Evolutionary conservation across 2,113 vertebrate species (phyloP).

Genomic region (Stercorarius parasiticus): DNA sequence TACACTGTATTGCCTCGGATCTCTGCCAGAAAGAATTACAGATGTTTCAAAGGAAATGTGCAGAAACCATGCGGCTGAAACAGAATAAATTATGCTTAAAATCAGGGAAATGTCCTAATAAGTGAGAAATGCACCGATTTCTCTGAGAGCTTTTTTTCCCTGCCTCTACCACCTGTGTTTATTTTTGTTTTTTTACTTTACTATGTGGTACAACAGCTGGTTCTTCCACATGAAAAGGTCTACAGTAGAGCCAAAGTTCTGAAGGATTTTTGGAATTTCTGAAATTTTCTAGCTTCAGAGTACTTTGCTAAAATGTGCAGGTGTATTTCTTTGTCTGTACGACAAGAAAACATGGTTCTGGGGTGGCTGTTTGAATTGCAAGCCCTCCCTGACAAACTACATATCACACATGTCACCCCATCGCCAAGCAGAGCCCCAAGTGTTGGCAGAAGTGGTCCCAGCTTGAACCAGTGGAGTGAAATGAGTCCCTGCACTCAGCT

Average conservation of each 20-base stretch:
- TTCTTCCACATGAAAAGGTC: neutral
- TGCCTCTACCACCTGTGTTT: constrained; percentile 34
- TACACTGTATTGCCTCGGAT: neutral
- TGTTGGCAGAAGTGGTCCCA: neutral
- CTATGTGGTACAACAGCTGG: neutral
- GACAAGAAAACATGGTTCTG: neutral
- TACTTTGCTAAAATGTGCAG: neutral
- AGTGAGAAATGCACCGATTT: constrained; percentile 42
- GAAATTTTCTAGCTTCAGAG: neutral
- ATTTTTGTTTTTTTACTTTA: neutral
- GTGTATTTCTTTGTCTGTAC: neutral
- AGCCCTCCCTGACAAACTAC: neutral
- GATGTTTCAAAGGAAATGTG: constrained; percentile 32
- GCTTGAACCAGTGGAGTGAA: neutral
- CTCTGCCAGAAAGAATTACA: constrained; percentile 22
- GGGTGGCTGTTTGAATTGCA: neutral
- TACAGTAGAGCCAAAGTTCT: neutral
- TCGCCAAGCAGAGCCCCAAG: neutral
- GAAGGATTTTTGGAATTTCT: constrained; percentile 22
- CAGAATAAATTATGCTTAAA: constrained; percentile 48
- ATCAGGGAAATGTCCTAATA: constrained; percentile 54
- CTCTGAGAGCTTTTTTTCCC: neutral
- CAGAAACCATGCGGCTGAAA: neutral
- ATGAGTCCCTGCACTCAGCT: neutral
- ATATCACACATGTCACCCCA: neutral